A percentile compares a stretch with the other conserved stretches of the same genome.
Conservation (phyloP, 2,797 vertebrate genomes). For the Helostoma temminkii region DNA sequence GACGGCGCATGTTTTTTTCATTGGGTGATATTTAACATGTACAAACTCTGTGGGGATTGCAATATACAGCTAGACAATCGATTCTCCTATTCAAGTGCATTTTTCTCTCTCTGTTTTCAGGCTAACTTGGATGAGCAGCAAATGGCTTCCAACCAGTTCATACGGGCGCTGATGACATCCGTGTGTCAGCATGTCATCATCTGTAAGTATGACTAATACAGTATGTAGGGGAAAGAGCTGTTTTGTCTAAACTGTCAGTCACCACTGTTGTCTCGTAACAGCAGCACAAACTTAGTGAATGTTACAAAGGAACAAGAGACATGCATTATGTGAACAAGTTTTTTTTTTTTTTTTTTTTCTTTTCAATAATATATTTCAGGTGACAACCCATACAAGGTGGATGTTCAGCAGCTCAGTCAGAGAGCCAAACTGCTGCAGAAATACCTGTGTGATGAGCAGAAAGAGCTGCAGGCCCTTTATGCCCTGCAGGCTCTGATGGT, state of each 20-base stretch:
- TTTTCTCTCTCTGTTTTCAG: conserved; percentile 72
- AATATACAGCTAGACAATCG: background rate
- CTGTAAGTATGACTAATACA: conserved; percentile 82
- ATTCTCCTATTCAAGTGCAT: background rate
- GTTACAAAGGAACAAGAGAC: background rate
- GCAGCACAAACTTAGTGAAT: background rate
- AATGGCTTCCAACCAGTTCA: conserved; percentile 87
- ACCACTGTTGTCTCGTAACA: too few relatives aligned
- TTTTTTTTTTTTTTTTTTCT: background rate
- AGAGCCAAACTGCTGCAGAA: conserved; percentile 93
- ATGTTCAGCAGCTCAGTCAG: conserved; percentile 84
- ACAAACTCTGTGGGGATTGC: background rate
- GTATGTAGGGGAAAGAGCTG: background rate
- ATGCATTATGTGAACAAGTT: background rate
- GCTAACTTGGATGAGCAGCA: conserved; percentile 93
- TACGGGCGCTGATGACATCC: conserved; percentile 92
- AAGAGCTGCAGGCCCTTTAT: conserved; percentile 96
- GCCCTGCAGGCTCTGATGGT: conserved; percentile 97
- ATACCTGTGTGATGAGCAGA: conserved; percentile 92
- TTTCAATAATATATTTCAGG: too few relatives aligned
- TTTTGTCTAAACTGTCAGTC: background rate
- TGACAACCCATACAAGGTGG: conserved; percentile 90
- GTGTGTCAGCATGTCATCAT: conserved; percentile 94
- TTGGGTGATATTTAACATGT: background rate
- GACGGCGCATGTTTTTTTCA: background rate